Percentiles rank a stretch among this genome's conserved stretches.
These are phyloP conservation scores for Pristionchus entomophagus DNA, from an alignment of 2,888 invertebrate genomes.

Conservation along the genomic window DNA sequence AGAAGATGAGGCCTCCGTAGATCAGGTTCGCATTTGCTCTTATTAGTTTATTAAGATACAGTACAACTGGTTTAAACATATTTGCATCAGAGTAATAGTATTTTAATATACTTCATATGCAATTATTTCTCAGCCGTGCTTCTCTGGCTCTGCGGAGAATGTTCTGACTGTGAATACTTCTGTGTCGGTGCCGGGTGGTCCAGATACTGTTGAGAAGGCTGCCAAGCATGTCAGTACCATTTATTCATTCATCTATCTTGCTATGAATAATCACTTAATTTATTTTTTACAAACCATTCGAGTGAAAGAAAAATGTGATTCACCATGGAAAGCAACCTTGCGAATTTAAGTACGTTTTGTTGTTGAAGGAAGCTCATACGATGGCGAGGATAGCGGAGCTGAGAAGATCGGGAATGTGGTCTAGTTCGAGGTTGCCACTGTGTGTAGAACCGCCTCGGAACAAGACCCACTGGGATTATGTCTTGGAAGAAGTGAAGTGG, in stretches of 20 bases:
- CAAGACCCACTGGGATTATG: slow-evolving; percentile 98
- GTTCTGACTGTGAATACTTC: slow-evolving; percentile 39
- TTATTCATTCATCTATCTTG: background rate
- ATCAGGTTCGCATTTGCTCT: no score
- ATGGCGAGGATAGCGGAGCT: slow-evolving; percentile 92
- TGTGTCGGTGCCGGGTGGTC: background rate
- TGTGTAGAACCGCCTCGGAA: slow-evolving; percentile 90
- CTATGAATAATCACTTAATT: background rate
- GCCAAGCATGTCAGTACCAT: slow-evolving; percentile 38
- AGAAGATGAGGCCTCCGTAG: slow-evolving; percentile 1
- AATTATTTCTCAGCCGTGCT: background rate
- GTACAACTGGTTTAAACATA: background rate
- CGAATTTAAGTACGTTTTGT: no score
- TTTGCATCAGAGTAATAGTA: background rate
- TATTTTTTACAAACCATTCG: no score
- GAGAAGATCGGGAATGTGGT: slow-evolving; percentile 88
- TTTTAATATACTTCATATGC: background rate
- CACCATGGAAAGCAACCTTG: no score
- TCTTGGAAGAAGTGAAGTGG: slow-evolving; percentile 95
- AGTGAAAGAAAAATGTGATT: no score
- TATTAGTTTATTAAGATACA: no score
- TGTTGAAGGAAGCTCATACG: slow-evolving; percentile 88
- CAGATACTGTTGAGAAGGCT: slow-evolving; percentile 47
- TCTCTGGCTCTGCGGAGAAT: background rate
- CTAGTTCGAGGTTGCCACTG: slow-evolving; percentile 79